Conservation (phyloP, 1,140 invertebrate genomes). For the Sycobia sp. region DNA sequence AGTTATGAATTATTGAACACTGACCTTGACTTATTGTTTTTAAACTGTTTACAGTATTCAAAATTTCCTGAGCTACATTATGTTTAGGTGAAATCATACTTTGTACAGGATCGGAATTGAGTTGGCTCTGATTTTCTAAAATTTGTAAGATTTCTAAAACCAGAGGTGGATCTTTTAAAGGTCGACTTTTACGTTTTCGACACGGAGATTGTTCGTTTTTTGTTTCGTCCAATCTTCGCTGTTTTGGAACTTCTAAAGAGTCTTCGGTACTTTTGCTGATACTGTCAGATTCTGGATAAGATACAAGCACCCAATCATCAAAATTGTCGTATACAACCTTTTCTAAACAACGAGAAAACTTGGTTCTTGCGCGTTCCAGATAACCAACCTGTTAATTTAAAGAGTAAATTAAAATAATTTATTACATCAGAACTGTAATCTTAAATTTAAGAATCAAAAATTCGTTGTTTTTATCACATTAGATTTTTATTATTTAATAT, state of each 20-base stretch:
- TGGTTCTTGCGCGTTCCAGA: conserved; percentile 73
- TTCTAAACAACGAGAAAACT: conserved; percentile 62
- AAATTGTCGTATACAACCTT: conserved; percentile 53
- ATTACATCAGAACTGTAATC: too few species aligned
- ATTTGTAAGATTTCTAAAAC: conserved; percentile 73
- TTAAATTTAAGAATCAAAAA: too few species aligned
- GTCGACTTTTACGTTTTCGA: conserved; percentile 57
- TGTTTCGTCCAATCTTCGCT: conserved; percentile 30
- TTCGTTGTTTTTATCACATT: too few species aligned
- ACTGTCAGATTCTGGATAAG: conserved; percentile 39
- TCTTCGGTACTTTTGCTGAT: conserved; percentile 34
- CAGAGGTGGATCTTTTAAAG: conserved; percentile 66
- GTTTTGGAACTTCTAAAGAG: conserved; percentile 36
- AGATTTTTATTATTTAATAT: too few species aligned
- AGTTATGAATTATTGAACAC: conserved; percentile 36
- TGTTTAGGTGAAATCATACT: conserved; percentile 40
- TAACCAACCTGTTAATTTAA: conserved; percentile 63
- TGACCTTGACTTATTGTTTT: conserved; percentile 55
- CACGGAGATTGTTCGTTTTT: conserved; percentile 30
- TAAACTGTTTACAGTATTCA: conserved; percentile 57
- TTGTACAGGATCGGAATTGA: conserved; percentile 47
- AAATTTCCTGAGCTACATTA: conserved; percentile 53
- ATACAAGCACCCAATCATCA: conserved; percentile 50
- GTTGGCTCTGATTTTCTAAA: conserved; percentile 60
- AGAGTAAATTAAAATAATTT: neutral